Percentiles rank a stretch among this genome's conserved stretches.
Conservation (phyloP, 2,797 vertebrate genomes). For the Atherinosoma microstoma region DNA sequence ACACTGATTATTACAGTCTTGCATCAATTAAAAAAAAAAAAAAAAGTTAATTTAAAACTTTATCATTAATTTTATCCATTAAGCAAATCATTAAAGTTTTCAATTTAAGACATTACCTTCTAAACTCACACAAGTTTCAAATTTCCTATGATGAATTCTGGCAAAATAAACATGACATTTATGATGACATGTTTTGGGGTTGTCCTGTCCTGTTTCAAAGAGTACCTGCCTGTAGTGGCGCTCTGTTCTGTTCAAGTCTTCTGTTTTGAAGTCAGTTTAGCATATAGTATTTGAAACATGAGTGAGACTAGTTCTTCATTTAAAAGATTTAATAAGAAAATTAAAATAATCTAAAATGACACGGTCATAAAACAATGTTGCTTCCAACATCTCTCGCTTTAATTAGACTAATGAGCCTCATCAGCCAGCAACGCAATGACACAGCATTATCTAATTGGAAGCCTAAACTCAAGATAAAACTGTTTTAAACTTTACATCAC, state of each 20-base stretch:
- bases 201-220: conserved; percentile 10
- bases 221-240: background rate
- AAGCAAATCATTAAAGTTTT: background rate
- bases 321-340: background rate
- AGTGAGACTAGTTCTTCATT: background rate
- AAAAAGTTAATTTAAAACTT: too few species aligned
- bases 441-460: too few species aligned
- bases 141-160: background rate
- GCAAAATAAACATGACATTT: background rate
- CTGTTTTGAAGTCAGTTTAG: background rate
- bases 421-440: too few species aligned
- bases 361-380: too few species aligned
- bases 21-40: too few species aligned
- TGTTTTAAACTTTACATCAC: too few species aligned
- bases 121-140: background rate
- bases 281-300: background rate
- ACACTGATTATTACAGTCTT: too few species aligned
- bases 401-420: too few species aligned
- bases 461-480: too few species aligned
- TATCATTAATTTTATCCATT: background rate
- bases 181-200: conserved; percentile 8
- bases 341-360: too few species aligned
- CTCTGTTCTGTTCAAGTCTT: background rate
- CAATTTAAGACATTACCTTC: background rate
- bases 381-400: too few species aligned